These are phyloP conservation scores for Zosterops hypoxanthus DNA, from an alignment of 2,113 vertebrate species.

Conservation along the genomic window DNA sequence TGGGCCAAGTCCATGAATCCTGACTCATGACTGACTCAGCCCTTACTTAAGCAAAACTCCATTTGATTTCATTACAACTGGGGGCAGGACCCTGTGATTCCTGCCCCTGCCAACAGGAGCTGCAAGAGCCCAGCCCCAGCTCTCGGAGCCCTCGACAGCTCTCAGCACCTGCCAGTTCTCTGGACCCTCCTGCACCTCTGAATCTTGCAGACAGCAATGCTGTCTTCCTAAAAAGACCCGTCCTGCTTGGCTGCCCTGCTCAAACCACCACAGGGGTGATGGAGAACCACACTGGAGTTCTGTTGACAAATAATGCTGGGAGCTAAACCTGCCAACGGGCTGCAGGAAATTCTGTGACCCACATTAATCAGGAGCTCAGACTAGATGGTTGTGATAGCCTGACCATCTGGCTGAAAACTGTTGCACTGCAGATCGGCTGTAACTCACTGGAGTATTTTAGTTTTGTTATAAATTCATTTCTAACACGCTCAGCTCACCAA, in stretches of 20 bases:
- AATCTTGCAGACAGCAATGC: background rate
- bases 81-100: background rate
- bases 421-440: background rate
- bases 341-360: background rate
- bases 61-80: slow-evolving; percentile 7
- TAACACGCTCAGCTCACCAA: accelerated
- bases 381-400: background rate
- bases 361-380: background rate
- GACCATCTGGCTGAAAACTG: background rate
- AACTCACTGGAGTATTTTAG: background rate
- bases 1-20: slow-evolving; percentile 54
- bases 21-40: slow-evolving; percentile 63
- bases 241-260: background rate
- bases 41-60: slow-evolving; percentile 63
- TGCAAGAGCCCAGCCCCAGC: background rate
- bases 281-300: accelerated
- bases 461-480: background rate
- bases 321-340: background rate
- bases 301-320: background rate
- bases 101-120: background rate
- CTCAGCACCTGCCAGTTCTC: background rate
- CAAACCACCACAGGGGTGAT: background rate
- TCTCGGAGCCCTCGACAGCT: background rate
- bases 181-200: background rate
- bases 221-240: background rate